phyloP scores from a whole-genome alignment of 2,888 invertebrate species.

The Chloroclystis v-ata region DNA sequence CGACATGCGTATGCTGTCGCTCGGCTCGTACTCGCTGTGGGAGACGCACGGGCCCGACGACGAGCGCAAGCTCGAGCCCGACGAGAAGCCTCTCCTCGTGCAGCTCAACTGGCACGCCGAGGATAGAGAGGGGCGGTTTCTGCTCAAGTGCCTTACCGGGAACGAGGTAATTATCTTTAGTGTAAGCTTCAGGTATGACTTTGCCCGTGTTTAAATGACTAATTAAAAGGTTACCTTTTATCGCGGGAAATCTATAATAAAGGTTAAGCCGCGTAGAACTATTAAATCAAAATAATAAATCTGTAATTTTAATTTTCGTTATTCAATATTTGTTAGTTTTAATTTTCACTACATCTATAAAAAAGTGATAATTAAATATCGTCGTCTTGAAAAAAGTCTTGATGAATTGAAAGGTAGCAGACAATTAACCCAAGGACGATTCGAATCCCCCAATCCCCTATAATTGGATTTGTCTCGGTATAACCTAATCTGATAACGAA shows the following conservation, averaged over 20 bases:
- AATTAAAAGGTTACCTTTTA: too few relatives aligned
- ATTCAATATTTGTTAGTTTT: too few relatives aligned
- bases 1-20: conserved; percentile 96
- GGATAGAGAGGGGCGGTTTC: conserved; percentile 97
- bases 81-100: conserved; percentile 96
- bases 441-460: conserved; percentile 1
- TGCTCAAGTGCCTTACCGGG: conserved; percentile 92
- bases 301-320: too few relatives aligned
- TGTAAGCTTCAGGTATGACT: too few relatives aligned
- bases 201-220: too few relatives aligned
- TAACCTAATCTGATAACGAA: conserved; percentile 2
- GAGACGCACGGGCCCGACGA: conserved; percentile 88
- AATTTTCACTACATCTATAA: too few relatives aligned
- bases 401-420: background rate
- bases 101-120: conserved; percentile 99
- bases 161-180: conserved; percentile 83
- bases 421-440: conserved; percentile 3
- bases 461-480: conserved; percentile 4
- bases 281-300: too few relatives aligned
- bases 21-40: conserved; percentile 85
- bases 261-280: too few relatives aligned
- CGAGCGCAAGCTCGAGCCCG: conserved; percentile 92
- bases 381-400: too few relatives aligned
- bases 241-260: too few relatives aligned
- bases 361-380: too few relatives aligned